These are phyloP conservation scores for Toxotes jaculatrix DNA, from an alignment of 2,113 vertebrate genomes.

Conservation along the genomic window DNA sequence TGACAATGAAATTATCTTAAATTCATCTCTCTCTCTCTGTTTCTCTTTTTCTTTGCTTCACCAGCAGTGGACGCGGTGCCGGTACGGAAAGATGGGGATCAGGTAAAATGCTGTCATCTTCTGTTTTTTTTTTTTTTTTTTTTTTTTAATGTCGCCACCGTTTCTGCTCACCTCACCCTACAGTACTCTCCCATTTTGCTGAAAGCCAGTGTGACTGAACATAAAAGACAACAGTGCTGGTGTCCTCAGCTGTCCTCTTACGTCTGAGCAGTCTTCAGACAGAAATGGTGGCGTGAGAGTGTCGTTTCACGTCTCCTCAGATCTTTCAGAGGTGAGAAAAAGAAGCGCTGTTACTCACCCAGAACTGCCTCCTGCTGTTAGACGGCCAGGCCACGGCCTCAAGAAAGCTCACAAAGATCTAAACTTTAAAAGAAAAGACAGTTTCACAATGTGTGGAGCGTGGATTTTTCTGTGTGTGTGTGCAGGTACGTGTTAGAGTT, in stretches of 20 bases:
- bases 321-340: conserved; percentile 35
- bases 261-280: conserved; percentile 4
- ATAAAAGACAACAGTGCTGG: conserved; percentile 7
- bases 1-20: conserved; percentile 27
- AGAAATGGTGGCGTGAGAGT: background rate
- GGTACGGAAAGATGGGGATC: conserved; percentile 86
- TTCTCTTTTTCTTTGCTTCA: conserved; percentile 45
- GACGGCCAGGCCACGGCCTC: background rate
- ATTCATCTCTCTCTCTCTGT: conserved; percentile 29
- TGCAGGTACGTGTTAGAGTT: background rate
- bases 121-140: background rate
- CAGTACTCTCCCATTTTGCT: conserved; percentile 27
- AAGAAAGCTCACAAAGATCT: background rate
- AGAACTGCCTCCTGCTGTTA: conserved; percentile 27
- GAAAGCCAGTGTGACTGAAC: conserved; percentile 27
- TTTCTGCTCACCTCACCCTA: conserved; percentile 27
- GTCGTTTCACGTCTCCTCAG: conserved; percentile 23
- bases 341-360: conserved; percentile 20
- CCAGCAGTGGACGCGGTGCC: conserved; percentile 84
- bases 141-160: background rate
- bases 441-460: background rate
- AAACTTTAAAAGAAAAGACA: background rate
- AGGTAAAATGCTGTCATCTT: conserved; percentile 77
- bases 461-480: background rate
- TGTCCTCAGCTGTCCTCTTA: conserved; percentile 27